Base-by-base conservation (phyloP, 2,888 invertebrate genomes). In the Agonopterix heracliana region DNA sequence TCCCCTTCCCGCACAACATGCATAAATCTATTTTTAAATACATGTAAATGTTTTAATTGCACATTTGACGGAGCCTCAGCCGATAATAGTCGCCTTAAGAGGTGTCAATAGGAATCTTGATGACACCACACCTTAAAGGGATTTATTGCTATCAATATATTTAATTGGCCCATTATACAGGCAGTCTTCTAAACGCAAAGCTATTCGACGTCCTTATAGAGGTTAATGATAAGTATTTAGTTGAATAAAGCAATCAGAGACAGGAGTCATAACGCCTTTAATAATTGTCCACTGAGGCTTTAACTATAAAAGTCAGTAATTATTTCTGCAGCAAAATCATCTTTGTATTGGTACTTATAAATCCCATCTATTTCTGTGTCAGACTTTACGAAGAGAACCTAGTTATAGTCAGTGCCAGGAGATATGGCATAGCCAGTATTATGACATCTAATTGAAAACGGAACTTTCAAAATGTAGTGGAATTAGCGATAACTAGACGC, bases 61-160 rank as follows among this genome's bases (percentile, higher is more conserved):
- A 47, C 50, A 49, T 45, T 49, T 55, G 55, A 55, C 54, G 53
- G 56, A 57, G 54, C 53, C 51, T 51, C 50, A 46, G 44, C 48
- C 49, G 46, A 38, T 51, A 55, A 59, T 64, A 60, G 54, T 64
- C 59, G 53, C 68, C 66, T 59, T 68, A 69, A 57, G 60, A 62
- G 64, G 66, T 66, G 67, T 66, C 62, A 65, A 47, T 38, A 26
- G 54, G 53, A 60, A 70, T 68, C 61, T 57, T 53, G 66, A 68
- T 68, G 71, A 66, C 14, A 34, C 42, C 36, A 14, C 36, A 47
- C 73, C 71, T 55, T 68, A 69, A 63, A 70, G 13, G 73, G 68
- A 49, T 8, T 67, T 70, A 77, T 72, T 68, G 67, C 70, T 73
- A 74, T 76, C 70, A 68, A 71, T 73, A 73, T 66, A 71, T 64